These are phyloP conservation scores for Ginglymostoma cirratum DNA, from an alignment of 2,113 vertebrate species.

Conservation along the genomic window DNA sequence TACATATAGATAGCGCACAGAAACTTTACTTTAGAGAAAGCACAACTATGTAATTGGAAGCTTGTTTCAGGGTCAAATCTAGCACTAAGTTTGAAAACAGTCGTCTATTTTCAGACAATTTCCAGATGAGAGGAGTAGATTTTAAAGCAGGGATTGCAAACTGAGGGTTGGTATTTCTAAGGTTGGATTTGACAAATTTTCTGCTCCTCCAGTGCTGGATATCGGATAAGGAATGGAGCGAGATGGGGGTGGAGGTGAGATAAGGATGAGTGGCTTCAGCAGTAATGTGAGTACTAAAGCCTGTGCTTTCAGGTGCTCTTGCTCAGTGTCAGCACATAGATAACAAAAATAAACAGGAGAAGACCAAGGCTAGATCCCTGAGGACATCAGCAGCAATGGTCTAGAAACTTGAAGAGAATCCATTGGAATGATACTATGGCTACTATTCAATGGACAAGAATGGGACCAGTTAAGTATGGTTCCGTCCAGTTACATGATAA, in stretches of 20 bases:
- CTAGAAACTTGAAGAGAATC: not conserved
- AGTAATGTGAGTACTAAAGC: not conserved
- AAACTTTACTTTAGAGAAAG: too few species aligned
- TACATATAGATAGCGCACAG: too few species aligned
- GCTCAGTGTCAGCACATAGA: not conserved
- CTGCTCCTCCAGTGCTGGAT: not conserved
- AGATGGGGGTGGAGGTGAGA: not conserved
- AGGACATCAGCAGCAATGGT: not conserved
- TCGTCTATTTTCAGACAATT: not conserved
- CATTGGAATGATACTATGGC: not conserved
- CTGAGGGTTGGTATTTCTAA: not conserved
- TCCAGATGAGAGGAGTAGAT: not conserved
- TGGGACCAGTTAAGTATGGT: not conserved
- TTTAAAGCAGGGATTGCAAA: not conserved
- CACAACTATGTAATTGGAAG: too few species aligned
- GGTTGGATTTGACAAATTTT: not conserved
- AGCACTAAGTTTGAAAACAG: not conserved
- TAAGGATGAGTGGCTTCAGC: not conserved
- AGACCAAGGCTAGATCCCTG: too few species aligned
- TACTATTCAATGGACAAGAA: not conserved
- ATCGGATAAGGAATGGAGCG: not conserved
- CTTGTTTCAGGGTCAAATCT: not conserved
- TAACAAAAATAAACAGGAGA: too few species aligned
- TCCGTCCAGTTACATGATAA: not conserved
- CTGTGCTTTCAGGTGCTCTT: not conserved